Conservation (phyloP, 2,797 vertebrate species). For the Prionace glauca region DNA sequence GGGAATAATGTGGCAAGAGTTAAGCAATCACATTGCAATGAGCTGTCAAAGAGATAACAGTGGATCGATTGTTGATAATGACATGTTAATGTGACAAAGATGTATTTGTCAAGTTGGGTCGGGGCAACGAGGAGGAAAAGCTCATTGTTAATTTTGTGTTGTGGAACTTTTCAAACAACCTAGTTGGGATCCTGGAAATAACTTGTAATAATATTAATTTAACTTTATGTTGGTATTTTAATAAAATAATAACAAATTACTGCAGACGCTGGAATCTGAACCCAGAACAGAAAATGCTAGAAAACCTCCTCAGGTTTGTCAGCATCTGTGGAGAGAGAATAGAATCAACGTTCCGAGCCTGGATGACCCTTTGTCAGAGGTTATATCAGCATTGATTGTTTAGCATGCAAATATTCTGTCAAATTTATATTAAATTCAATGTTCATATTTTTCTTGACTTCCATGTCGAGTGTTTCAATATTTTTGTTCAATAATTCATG, state of each 20-base stretch:
- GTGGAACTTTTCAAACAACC: neutral
- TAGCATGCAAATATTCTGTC: neutral
- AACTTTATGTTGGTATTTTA: neutral
- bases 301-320: no score
- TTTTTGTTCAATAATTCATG: neutral
- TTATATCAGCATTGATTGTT: neutral
- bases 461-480: neutral
- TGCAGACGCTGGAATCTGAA: no score
- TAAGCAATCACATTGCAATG: neutral
- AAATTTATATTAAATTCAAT: neutral
- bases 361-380: no score
- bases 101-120: neutral
- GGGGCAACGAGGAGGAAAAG: neutral
- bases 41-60: neutral
- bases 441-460: neutral
- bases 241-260: no score
- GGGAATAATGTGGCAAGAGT: neutral
- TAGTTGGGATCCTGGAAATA: neutral
- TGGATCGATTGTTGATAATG: neutral
- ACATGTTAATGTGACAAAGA: neutral
- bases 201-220: neutral
- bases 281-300: no score
- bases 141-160: neutral
- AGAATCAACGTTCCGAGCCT: no score
- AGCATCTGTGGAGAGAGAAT: no score